These are phyloP conservation scores for Lerista edwardsae DNA, from an alignment of 2,797 vertebrate genomes.

Conservation along the genomic window DNA sequence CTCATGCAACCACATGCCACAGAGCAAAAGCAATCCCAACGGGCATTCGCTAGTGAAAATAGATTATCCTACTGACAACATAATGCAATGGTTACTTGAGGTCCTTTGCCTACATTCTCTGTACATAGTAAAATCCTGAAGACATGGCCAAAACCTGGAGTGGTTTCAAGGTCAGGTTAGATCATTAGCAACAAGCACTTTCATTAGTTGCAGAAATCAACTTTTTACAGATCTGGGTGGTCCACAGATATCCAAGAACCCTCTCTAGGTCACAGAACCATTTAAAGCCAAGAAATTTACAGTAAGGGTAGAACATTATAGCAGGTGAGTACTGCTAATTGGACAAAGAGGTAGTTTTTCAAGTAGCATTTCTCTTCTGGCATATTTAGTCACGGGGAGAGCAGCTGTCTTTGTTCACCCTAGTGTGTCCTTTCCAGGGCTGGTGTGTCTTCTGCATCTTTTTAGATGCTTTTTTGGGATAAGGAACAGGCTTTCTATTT, in stretches of 20 bases:
- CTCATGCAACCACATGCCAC: background rate
- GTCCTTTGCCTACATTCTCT: background rate
- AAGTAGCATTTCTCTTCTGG: too few relatives aligned
- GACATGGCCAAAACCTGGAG: background rate
- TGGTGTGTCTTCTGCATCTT: too few relatives aligned
- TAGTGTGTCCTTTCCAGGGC: too few relatives aligned
- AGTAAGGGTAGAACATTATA: too few relatives aligned
- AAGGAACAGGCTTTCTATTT: too few relatives aligned
- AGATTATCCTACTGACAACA: background rate
- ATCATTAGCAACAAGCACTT: background rate
- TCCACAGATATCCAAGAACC: background rate
- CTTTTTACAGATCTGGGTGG: background rate
- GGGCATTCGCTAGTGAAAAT: background rate
- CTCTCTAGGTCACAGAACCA: background rate
- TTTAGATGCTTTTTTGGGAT: too few relatives aligned
- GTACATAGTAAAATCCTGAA: background rate
- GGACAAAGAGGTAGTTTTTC: too few relatives aligned
- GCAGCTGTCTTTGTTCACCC: too few relatives aligned
- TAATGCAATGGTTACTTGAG: background rate
- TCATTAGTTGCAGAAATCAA: background rate
- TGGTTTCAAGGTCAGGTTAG: background rate
- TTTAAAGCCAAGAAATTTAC: background rate
- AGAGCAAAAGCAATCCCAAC: background rate
- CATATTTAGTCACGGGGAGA: too few relatives aligned
- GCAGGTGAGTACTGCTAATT: too few relatives aligned